A percentile compares a stretch with the other conserved stretches of the same genome.
Conservation (phyloP, 2,113 vertebrate genomes). For the Serinus canaria region DNA sequence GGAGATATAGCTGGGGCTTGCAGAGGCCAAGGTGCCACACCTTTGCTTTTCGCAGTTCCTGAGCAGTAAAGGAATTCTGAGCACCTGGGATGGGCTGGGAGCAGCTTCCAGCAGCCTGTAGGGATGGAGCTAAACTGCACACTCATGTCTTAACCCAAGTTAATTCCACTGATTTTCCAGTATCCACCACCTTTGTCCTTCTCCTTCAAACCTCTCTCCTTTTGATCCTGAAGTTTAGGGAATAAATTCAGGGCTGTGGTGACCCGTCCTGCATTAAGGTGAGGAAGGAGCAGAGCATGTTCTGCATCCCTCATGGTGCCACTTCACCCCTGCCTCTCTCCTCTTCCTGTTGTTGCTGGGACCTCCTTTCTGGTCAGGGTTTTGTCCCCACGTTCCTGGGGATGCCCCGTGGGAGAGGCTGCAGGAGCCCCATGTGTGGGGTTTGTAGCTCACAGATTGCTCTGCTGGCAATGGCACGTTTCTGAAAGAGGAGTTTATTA, state of each 20-base stretch:
- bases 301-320: neutral
- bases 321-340: neutral
- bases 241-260: neutral
- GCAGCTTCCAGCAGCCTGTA: neutral
- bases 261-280: neutral
- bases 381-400: neutral
- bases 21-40: neutral
- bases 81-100: neutral
- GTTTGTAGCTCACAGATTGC: neutral
- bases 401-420: neutral
- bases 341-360: fast-evolving
- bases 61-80: neutral
- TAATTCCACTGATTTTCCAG: neutral
- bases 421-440: neutral
- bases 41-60: neutral
- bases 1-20: neutral
- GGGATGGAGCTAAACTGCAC: neutral
- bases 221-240: neutral
- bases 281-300: neutral
- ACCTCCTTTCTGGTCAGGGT: neutral
- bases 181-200: neutral
- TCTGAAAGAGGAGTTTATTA: slow-evolving; percentile 51
- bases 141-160: neutral
- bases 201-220: neutral
- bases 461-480: slow-evolving; percentile 31